These are phyloP conservation scores for Mimas tiliae DNA, from an alignment of 2,888 invertebrate species.

Conservation along the genomic window DNA sequence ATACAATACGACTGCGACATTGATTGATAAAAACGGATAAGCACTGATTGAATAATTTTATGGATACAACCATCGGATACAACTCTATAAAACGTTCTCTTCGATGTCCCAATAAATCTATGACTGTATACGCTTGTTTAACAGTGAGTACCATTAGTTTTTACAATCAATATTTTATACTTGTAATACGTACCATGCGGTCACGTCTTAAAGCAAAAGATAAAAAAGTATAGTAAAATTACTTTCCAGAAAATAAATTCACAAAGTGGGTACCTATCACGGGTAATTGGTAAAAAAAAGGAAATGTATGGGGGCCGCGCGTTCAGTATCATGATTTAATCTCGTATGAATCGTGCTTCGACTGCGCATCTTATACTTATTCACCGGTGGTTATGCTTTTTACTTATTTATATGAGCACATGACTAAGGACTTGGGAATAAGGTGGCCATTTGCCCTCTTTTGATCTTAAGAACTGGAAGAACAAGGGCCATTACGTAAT, in stretches of 20 bases:
- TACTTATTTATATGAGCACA: background rate
- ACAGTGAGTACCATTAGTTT: background rate
- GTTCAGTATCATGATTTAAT: conserved; percentile 24
- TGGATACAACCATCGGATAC: too few species aligned
- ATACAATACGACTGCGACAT: too few species aligned
- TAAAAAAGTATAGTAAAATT: conserved; percentile 18
- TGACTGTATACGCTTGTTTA: too few species aligned
- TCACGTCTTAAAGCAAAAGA: conserved; percentile 5
- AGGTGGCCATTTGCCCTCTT: background rate
- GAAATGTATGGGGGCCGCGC: conserved; percentile 26
- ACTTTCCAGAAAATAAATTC: conserved; percentile 20
- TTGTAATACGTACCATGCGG: background rate
- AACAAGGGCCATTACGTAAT: background rate
- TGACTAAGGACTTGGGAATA: background rate
- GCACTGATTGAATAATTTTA: too few species aligned
- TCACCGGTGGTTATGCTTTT: conserved; percentile 7
- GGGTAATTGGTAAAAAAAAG: conserved; percentile 35
- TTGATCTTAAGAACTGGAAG: background rate
- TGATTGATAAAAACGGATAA: too few species aligned
- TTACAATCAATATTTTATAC: conserved; percentile 7
- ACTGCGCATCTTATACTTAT: conserved; percentile 23
- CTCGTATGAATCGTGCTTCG: conserved; percentile 27
- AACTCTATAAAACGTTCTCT: too few species aligned
- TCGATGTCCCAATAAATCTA: too few species aligned
- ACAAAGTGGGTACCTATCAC: conserved; percentile 29